These are phyloP conservation scores for Bos javanicus DNA, from an alignment of 2,113 vertebrate genomes.

Conservation along the genomic window DNA sequence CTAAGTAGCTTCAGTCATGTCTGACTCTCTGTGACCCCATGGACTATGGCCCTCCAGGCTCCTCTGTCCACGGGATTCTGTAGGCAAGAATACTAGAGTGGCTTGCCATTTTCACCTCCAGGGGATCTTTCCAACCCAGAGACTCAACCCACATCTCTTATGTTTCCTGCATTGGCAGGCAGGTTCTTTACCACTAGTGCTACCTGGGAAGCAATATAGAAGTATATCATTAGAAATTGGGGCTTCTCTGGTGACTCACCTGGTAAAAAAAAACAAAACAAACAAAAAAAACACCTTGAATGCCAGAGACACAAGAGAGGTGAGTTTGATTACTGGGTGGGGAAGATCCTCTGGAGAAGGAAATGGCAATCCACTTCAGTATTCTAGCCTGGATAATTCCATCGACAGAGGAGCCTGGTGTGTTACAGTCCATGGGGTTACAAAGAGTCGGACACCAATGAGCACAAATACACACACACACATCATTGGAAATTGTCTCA, in stretches of 20 bases:
- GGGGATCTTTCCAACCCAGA: neutral
- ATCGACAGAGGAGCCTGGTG: neutral
- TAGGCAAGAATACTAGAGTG: neutral
- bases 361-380: neutral
- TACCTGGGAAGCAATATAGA: neutral
- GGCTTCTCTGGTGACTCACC: neutral
- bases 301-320: neutral
- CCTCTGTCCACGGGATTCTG: neutral
- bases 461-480: neutral
- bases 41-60: neutral
- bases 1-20: neutral
- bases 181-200: neutral
- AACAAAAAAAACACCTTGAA: fast-evolving
- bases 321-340: neutral
- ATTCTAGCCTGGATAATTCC: neutral
- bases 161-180: neutral
- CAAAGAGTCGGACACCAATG: neutral
- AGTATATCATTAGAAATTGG: neutral
- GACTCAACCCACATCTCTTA: neutral
- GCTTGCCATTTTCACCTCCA: neutral
- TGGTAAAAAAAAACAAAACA: neutral
- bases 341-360: neutral
- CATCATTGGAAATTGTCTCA: neutral
- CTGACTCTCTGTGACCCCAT: neutral
- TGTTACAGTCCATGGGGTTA: neutral